phyloP scores from a whole-genome alignment of 2,888 invertebrate species.

The Diachrysia chrysitis region DNA sequence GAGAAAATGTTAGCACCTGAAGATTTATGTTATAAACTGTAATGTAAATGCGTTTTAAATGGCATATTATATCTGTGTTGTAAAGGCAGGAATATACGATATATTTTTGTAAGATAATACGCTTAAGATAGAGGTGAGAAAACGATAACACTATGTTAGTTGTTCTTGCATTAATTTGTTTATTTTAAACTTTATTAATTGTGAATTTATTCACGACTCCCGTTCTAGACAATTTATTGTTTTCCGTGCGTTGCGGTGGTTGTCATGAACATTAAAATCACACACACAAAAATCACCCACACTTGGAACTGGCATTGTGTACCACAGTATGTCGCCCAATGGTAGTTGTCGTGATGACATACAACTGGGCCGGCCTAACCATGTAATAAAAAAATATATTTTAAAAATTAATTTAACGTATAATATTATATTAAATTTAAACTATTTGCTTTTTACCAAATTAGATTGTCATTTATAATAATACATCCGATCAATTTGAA shows the following conservation, averaged over 20 bases:
- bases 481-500: background rate
- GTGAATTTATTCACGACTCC: background rate
- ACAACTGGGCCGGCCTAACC: too few species aligned
- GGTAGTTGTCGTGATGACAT: too few species aligned
- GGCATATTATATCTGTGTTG: background rate
- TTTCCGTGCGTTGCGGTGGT: too few species aligned
- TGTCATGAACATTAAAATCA: too few species aligned
- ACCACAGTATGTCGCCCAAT: too few species aligned
- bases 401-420: background rate
- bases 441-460: background rate
- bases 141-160: background rate
- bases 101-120: background rate
- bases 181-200: background rate
- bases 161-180: background rate
- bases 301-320: too few species aligned
- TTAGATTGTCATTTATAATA: background rate
- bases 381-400: background rate
- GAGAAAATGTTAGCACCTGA: constrained; percentile 1
- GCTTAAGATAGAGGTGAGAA: background rate
- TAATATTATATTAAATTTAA: too few species aligned
- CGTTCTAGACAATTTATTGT: too few species aligned
- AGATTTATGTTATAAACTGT: constrained; percentile 1
- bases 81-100: background rate
- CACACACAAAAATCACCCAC: too few species aligned
- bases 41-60: background rate